phyloP scores from a whole-genome alignment of 1,140 invertebrate species.

The Apis mellifera region Amel_HAv3.1 CM009943.2:9193501-9194000 shows the following conservation, averaged over 20 bases:
- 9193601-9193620: slow-evolving; percentile 16
- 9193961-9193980: neutral
- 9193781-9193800: neutral
- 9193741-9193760: neutral
- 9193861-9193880: too few relatives aligned
- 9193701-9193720: neutral
- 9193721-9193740: neutral
- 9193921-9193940: too few relatives aligned
- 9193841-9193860: too few relatives aligned
- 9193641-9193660: slow-evolving; percentile 20
- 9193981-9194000: too few relatives aligned
- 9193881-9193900: too few relatives aligned
- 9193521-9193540: neutral
- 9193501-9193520: neutral
- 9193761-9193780: slow-evolving; percentile 11
- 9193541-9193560: slow-evolving; percentile 38
- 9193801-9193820: too few relatives aligned
- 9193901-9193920: too few relatives aligned
- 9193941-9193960: neutral
- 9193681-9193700: neutral
- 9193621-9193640: slow-evolving; percentile 31
- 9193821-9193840: too few relatives aligned
- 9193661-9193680: slow-evolving; percentile 26
- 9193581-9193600: slow-evolving; percentile 32
- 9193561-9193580: slow-evolving; percentile 45